phyloP scores from a whole-genome alignment of 2,113 vertebrate species.

The Paraplagusia blochii region DNA sequence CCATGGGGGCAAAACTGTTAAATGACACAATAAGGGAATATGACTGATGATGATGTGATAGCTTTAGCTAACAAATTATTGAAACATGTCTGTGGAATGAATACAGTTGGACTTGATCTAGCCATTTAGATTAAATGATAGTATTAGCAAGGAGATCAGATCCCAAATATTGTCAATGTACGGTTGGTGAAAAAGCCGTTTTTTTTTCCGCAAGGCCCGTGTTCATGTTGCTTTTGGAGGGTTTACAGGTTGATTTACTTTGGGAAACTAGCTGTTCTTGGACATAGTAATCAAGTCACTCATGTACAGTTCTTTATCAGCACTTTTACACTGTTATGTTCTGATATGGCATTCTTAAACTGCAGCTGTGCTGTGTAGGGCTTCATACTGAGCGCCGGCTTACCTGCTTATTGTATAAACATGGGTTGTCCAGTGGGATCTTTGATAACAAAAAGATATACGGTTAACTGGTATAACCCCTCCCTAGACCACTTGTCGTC shows the following conservation, averaged over 20 bases:
- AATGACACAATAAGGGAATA: conserved; percentile 29
- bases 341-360: too few relatives aligned
- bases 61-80: conserved; percentile 36
- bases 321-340: not conserved
- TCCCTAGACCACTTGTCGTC: not conserved
- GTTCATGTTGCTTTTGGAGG: not conserved
- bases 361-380: too few relatives aligned
- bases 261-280: not conserved
- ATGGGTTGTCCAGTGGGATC: not conserved
- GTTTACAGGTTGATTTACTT: not conserved
- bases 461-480: not conserved
- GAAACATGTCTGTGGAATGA: conserved; percentile 24
- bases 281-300: not conserved
- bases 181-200: too few relatives aligned
- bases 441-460: not conserved
- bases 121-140: conserved; percentile 48
- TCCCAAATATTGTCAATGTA: not conserved
- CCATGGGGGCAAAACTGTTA: conserved; percentile 24
- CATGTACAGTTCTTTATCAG: not conserved
- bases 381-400: conserved; percentile 2
- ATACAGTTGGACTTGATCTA: conserved; percentile 22
- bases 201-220: not conserved
- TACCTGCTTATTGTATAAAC: not conserved
- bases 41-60: conserved; percentile 22
- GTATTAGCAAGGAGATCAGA: conserved; percentile 20